A percentile compares a stretch with the other conserved stretches of the same genome.
Conservation (phyloP, 2,888 invertebrate species). For the Tolmerus cingulatus region DNA sequence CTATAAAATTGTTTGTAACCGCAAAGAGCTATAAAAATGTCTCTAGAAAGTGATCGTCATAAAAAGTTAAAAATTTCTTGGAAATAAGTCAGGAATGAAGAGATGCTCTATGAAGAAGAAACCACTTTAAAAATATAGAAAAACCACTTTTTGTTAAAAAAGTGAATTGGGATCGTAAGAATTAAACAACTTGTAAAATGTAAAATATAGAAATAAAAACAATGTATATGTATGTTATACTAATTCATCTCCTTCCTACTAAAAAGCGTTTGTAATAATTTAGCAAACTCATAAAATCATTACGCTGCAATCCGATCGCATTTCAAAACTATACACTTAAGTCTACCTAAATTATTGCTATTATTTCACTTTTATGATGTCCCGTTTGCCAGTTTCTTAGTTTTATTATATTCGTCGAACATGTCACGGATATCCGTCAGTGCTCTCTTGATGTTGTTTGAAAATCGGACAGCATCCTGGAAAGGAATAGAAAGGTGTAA, state of each 20-base stretch:
- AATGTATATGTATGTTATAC: not conserved
- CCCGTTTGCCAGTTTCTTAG: constrained; percentile 47
- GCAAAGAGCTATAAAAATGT: not conserved
- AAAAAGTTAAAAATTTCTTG: not conserved
- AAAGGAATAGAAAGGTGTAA: constrained; percentile 59
- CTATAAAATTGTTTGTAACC: not conserved
- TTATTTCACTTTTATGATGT: constrained; percentile 36
- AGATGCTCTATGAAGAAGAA: not conserved
- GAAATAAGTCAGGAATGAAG: not conserved
- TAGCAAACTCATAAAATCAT: not conserved
- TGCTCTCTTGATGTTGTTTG: constrained; percentile 75
- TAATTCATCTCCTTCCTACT: not conserved
- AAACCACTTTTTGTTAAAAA: not conserved
- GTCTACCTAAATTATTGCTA: constrained; percentile 4
- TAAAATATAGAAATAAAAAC: not conserved
- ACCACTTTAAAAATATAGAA: not conserved
- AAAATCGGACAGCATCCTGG: constrained; percentile 86
- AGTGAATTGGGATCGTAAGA: not conserved
- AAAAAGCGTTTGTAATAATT: not conserved
- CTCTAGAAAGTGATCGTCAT: not conserved
- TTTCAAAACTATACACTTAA: constrained; percentile 17
- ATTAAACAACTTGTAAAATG: not conserved
- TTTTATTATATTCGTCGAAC: constrained; percentile 67
- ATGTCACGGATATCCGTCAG: constrained; percentile 76
- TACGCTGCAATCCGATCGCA: not conserved